Evolutionary conservation across 92 coral and sea anemone species (phyloP).

Genomic region (Porites lobata): DNA sequence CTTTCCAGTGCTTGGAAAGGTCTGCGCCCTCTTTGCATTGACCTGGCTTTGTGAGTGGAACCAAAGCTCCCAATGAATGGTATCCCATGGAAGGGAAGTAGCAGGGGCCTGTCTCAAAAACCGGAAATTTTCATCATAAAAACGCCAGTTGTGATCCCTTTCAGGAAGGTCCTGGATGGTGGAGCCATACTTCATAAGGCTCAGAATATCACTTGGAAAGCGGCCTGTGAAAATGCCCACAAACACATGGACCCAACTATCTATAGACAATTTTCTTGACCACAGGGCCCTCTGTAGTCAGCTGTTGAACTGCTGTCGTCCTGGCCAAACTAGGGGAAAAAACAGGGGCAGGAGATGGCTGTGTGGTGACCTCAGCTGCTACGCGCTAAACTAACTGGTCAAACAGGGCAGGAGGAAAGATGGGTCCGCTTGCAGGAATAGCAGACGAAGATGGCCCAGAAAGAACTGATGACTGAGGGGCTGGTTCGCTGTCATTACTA

Average conservation of each 20-base stretch:
- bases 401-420: conserved; percentile 5
- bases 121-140: too few relatives aligned
- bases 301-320: too few relatives aligned
- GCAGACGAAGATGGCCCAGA: conserved; percentile 20
- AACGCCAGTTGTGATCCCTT: conserved; percentile 39
- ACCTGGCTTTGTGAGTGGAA: not conserved
- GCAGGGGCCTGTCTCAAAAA: too few relatives aligned
- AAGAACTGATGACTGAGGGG: conserved; percentile 16
- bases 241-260: conserved; percentile 31
- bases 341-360: conserved; percentile 23
- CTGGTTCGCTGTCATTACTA: not conserved
- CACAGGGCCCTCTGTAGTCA: conserved; percentile 24
- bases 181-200: too few relatives aligned
- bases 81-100: too few relatives aligned
- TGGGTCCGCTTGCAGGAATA: conserved; percentile 5
- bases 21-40: not conserved
- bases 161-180: conserved; percentile 38
- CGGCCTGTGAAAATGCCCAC: conserved; percentile 49
- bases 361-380: not conserved
- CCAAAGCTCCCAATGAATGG: too few relatives aligned
- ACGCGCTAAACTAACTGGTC: too few relatives aligned
- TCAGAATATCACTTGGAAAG: conserved; percentile 23
- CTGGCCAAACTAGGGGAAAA: not conserved
- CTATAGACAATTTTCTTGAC: not conserved
- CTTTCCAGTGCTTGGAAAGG: not conserved